A percentile compares a stretch with the other conserved stretches of the same genome.
These are phyloP conservation scores for Tholera decimalis DNA, from an alignment of 2,888 invertebrate genomes.

Conservation along the genomic window DNA sequence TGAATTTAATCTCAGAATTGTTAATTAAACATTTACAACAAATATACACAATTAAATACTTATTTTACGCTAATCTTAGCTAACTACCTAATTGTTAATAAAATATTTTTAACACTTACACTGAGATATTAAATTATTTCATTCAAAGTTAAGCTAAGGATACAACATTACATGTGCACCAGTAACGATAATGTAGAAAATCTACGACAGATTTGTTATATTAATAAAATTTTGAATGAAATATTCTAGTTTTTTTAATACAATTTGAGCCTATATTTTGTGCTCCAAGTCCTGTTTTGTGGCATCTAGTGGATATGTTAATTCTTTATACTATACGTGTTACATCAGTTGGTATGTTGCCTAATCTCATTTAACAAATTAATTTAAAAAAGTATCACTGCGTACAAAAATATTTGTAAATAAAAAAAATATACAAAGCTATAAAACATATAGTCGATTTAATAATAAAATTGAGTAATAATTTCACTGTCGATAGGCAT, in stretches of 20 bases:
- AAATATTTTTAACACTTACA: constrained; percentile 77
- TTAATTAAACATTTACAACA: constrained; percentile 76
- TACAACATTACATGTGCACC: constrained; percentile 74
- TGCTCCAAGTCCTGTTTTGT: constrained; percentile 82
- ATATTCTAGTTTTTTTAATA: constrained; percentile 77
- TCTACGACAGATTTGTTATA: constrained; percentile 38
- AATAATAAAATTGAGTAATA: background rate
- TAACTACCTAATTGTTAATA: constrained; percentile 70
- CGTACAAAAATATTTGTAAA: constrained; percentile 20
- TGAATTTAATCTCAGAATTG: constrained; percentile 35
- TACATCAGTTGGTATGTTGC: constrained; percentile 46
- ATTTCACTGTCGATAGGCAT: constrained; percentile 13
- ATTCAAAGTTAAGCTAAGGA: constrained; percentile 68
- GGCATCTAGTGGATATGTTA: constrained; percentile 85
- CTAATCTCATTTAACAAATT: constrained; percentile 42
- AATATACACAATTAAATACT: constrained; percentile 75
- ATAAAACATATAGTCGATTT: constrained; percentile 4
- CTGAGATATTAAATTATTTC: constrained; percentile 75
- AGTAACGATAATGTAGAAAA: constrained; percentile 50
- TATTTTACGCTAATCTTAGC: constrained; percentile 70
- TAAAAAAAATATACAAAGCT: constrained; percentile 15
- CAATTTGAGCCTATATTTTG: constrained; percentile 87
- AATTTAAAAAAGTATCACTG: constrained; percentile 48
- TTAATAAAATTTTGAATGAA: constrained; percentile 74
- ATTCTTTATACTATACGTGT: constrained; percentile 83